A percentile compares a stretch with the other conserved stretches of the same genome.
Conservation (phyloP, 1,140 invertebrate species). For the Contarinia nasturtii region DNA sequence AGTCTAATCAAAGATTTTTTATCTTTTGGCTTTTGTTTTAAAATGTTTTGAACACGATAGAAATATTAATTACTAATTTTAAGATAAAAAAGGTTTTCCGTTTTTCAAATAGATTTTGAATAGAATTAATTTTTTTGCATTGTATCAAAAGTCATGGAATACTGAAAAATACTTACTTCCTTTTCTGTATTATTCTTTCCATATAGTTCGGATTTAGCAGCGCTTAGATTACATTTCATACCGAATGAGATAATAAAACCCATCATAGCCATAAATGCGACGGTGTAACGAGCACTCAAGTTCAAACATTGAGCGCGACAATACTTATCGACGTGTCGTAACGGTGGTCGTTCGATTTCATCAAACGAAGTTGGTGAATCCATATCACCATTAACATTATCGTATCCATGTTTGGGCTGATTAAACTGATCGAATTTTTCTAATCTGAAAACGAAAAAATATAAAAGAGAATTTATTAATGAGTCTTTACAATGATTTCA, state of each 20-base stretch:
- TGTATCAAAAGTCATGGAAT: too few relatives aligned
- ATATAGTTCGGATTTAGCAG: constrained; percentile 68
- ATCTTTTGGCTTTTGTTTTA: too few relatives aligned
- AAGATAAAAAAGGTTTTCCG: too few relatives aligned
- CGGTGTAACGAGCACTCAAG: constrained; percentile 69
- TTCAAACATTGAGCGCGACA: constrained; percentile 73
- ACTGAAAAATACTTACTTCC: too few relatives aligned
- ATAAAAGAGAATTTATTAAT: too few relatives aligned
- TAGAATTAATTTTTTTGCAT: too few relatives aligned
- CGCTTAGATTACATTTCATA: constrained; percentile 92
- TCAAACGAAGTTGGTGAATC: constrained; percentile 48
- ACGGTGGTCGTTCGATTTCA: constrained; percentile 53
- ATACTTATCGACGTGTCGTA: constrained; percentile 74
- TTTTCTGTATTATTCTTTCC: neutral
- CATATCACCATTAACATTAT: constrained; percentile 32
- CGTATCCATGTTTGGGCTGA: constrained; percentile 23
- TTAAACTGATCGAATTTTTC: constrained; percentile 30
- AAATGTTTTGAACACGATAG: too few relatives aligned
- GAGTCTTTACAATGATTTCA: too few relatives aligned
- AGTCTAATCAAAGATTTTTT: too few relatives aligned
- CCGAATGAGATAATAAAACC: constrained; percentile 88
- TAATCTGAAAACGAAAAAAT: neutral
- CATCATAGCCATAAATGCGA: constrained; percentile 66
- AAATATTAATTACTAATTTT: too few relatives aligned
- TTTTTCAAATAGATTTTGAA: too few relatives aligned